These are phyloP conservation scores for Hemibagrus guttatus DNA, from an alignment of 2,797 vertebrate genomes.

Conservation along the genomic window DNA sequence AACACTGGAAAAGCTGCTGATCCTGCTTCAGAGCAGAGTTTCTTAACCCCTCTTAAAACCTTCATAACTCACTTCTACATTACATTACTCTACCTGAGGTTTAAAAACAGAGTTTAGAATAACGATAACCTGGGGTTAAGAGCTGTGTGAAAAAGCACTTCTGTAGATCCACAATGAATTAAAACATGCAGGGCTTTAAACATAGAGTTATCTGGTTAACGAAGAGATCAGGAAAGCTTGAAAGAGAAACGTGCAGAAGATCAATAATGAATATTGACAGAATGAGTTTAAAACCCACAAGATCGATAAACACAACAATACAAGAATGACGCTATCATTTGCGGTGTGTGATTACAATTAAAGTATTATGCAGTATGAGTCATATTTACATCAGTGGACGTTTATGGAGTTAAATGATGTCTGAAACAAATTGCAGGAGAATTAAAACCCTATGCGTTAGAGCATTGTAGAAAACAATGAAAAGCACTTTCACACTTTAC, in stretches of 20 bases:
- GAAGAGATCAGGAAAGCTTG: background rate
- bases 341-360: background rate
- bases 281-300: background rate
- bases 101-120: too few species aligned
- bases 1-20: too few species aligned
- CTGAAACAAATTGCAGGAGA: background rate
- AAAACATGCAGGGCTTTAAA: background rate
- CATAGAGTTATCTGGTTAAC: background rate
- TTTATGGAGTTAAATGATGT: background rate
- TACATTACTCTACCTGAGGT: too few species aligned
- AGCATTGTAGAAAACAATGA: too few species aligned
- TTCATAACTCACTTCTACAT: too few species aligned
- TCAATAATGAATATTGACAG: background rate
- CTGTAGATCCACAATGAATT: background rate
- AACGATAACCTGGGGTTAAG: too few species aligned
- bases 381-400: background rate
- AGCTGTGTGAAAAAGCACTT: too few species aligned
- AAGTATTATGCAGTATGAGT: background rate
- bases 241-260: background rate
- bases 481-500: background rate
- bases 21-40: too few species aligned
- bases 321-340: background rate
- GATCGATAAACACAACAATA: background rate
- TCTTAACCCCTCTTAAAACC: too few species aligned
- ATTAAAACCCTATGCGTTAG: background rate